These are phyloP conservation scores for Ciona savignyi DNA, from an alignment of 23 tunicate species.

Conservation along the genomic window DNA sequence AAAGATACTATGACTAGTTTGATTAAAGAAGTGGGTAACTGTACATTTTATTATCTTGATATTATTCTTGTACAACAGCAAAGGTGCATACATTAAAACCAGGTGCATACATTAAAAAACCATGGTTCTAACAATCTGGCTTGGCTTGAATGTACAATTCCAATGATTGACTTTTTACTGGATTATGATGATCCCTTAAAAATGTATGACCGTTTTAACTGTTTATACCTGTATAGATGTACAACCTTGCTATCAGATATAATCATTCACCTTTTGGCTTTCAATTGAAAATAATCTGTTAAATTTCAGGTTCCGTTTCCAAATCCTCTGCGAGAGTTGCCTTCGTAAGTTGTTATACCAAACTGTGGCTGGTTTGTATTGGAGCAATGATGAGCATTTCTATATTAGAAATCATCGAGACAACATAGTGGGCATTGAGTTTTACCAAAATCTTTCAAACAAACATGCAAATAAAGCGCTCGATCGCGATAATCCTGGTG, in stretches of 20 bases:
- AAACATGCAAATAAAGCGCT: constrained; percentile 43
- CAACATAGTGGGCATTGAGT: constrained; percentile 53
- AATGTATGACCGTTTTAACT: too few relatives aligned
- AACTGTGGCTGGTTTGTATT: not conserved
- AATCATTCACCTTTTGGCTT: too few relatives aligned
- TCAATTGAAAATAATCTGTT: too few relatives aligned
- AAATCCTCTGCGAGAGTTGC: constrained; percentile 32
- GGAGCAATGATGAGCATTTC: not conserved
- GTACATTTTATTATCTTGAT: not conserved
- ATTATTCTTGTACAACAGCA: too few relatives aligned
- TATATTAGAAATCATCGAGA: constrained; percentile 68
- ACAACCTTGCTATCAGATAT: too few relatives aligned
- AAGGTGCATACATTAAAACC: too few relatives aligned
- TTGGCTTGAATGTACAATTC: too few relatives aligned
- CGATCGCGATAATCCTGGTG: constrained; percentile 70
- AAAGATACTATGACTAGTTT: constrained; percentile 75
- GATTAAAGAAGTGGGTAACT: constrained; percentile 47
- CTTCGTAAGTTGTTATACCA: constrained; percentile 39
- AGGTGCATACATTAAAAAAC: too few relatives aligned
- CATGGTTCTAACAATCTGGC: too few relatives aligned
- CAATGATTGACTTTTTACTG: not conserved
- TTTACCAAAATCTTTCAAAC: constrained; percentile 74
- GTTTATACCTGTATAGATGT: too few relatives aligned
- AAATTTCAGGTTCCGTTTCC: constrained; percentile 70
- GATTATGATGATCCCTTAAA: too few relatives aligned